phyloP scores from a whole-genome alignment of 2,113 vertebrate species.

The Tiliqua scincoides region DNA sequence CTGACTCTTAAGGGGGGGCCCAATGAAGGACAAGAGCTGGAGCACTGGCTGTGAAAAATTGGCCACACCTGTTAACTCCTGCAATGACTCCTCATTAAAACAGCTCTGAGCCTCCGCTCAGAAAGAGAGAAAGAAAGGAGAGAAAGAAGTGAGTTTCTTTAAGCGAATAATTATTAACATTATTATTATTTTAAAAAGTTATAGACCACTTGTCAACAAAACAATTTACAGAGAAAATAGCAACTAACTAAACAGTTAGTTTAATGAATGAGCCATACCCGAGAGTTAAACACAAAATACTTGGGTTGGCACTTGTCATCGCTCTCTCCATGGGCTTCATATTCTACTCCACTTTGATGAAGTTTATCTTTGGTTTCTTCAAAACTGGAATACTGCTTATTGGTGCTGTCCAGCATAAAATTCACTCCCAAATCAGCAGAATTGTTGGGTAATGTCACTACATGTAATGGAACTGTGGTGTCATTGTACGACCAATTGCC shows the following conservation, averaged over 20 bases:
- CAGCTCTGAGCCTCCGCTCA: neutral
- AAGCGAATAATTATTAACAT: neutral
- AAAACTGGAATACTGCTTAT: constrained; percentile 63
- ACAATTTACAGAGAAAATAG: no score
- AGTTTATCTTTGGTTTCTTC: constrained; percentile 64
- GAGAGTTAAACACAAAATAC: constrained; percentile 95
- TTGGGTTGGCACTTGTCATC: constrained; percentile 90
- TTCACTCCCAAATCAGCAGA: constrained; percentile 71
- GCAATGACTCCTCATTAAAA: neutral
- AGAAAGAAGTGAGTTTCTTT: neutral
- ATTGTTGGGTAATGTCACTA: constrained; percentile 72
- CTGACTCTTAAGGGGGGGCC: neutral
- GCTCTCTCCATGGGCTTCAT: constrained; percentile 74
- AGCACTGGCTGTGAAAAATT: neutral
- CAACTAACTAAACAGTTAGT: no score
- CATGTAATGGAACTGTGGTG: constrained; percentile 70
- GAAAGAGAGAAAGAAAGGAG: no score
- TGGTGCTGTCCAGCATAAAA: constrained; percentile 84
- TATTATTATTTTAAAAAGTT: no score
- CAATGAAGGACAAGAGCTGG: neutral
- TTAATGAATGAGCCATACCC: constrained; percentile 76
- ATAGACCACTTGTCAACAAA: no score
- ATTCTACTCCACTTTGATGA: constrained; percentile 72
- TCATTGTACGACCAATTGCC: constrained; percentile 84
- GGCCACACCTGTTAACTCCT: neutral